Percentiles rank a stretch among this genome's conserved stretches.
phyloP scores from a whole-genome alignment of 2,888 invertebrate genomes.

The Aphidius colemani region DNA sequence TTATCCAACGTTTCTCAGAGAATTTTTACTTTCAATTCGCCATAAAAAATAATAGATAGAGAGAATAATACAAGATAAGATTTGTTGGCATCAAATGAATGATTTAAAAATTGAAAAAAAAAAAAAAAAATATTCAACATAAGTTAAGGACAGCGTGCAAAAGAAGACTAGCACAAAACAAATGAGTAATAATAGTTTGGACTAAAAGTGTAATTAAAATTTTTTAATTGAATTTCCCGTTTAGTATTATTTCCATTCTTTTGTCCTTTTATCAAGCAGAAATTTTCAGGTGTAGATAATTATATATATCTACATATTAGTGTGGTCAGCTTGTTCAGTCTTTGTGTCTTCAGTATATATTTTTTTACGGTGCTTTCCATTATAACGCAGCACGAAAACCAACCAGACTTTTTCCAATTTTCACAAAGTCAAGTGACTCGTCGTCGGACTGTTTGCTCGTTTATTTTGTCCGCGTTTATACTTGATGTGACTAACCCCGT shows the following conservation, averaged over 20 bases:
- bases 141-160: slow-evolving; percentile 13
- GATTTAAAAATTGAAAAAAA: not conserved
- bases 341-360: not conserved
- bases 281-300: too few species aligned
- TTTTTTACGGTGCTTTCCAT: not conserved
- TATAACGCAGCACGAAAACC: slow-evolving; percentile 4
- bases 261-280: slow-evolving; percentile 12
- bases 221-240: slow-evolving; percentile 50
- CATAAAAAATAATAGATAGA: too few species aligned
- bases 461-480: slow-evolving; percentile 34
- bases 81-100: too few species aligned
- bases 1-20: too few species aligned
- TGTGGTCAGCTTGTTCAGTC: not conserved
- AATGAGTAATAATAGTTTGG: slow-evolving; percentile 28
- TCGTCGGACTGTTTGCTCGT: slow-evolving; percentile 26
- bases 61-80: too few species aligned
- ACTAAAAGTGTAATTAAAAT: slow-evolving; percentile 54
- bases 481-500: slow-evolving; percentile 6
- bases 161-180: slow-evolving; percentile 15
- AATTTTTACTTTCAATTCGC: too few species aligned
- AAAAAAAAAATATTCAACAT: slow-evolving; percentile 8
- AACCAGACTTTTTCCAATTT: slow-evolving; percentile 42
- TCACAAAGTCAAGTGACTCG: slow-evolving; percentile 31
- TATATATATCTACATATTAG: not conserved
- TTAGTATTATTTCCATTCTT: slow-evolving; percentile 35